Conservation (phyloP, 1,140 invertebrate genomes). For the Planococcus citri region DNA sequence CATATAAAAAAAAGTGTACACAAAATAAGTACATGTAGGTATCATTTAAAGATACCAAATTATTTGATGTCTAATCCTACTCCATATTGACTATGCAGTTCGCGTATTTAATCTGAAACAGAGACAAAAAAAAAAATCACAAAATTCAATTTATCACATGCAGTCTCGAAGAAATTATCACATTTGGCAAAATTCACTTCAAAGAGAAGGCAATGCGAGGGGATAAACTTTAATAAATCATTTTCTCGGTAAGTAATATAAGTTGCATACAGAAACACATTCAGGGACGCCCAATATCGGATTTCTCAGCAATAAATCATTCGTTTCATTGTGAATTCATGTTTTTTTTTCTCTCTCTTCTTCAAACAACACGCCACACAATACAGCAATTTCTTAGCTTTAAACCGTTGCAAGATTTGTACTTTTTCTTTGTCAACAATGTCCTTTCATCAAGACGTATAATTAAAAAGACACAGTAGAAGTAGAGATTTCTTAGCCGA, state of each 20-base stretch:
- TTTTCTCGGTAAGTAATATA: background rate
- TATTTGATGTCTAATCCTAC: too few species aligned
- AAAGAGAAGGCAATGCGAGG: background rate
- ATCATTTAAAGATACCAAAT: too few species aligned
- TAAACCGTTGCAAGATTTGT: background rate
- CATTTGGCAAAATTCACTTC: background rate
- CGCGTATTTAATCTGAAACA: too few species aligned
- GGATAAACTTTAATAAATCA: background rate
- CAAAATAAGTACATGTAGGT: too few species aligned
- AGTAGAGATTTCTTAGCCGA: background rate
- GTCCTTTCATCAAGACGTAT: background rate
- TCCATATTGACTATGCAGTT: too few species aligned
- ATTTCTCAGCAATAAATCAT: background rate
- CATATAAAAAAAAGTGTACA: too few species aligned
- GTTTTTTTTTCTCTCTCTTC: too few species aligned
- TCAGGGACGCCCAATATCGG: background rate
- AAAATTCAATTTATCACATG: too few species aligned
- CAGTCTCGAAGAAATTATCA: background rate
- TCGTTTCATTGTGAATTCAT: conserved; percentile 2
- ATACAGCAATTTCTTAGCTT: background rate
- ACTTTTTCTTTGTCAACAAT: conserved; percentile 2
- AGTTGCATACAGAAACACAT: conserved; percentile 3
- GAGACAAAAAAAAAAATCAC: too few species aligned
- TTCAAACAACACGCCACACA: background rate
- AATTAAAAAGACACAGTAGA: background rate